Evolutionary conservation across 1,140 invertebrate species (phyloP).

Genomic region (Pectinophora gossypiella): DNA sequence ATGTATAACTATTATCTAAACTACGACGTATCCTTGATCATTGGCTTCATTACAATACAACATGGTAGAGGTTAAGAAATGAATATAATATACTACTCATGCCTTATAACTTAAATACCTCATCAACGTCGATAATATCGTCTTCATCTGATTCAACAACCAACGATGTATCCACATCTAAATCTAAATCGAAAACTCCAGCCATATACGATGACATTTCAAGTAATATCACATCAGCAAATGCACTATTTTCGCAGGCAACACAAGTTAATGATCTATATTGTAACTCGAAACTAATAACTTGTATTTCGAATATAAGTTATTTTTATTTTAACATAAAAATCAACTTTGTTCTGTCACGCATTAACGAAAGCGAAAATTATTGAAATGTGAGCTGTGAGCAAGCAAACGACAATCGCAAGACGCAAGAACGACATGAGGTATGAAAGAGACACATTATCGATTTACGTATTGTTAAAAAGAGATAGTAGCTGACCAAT

Average conservation of each 20-base stretch:
- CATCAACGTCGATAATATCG: slow-evolving; percentile 89
- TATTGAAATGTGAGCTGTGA: not conserved
- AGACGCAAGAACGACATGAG: not conserved
- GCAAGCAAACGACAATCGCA: not conserved
- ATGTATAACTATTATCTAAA: not conserved
- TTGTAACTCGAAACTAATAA: too few relatives aligned
- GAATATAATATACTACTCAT: not conserved
- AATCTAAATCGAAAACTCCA: slow-evolving; percentile 92
- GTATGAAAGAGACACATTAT: not conserved
- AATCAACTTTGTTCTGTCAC: not conserved
- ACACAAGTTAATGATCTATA: not conserved
- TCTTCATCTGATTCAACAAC: slow-evolving; percentile 89
- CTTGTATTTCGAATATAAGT: too few relatives aligned
- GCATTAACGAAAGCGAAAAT: not conserved
- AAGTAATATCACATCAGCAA: slow-evolving; percentile 68
- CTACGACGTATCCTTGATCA: slow-evolving; percentile 34
- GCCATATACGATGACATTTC: slow-evolving; percentile 81
- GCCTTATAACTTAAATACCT: slow-evolving; percentile 75
- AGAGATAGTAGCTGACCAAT: not conserved
- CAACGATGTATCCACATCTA: slow-evolving; percentile 80
- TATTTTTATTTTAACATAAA: not conserved
- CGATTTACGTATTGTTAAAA: not conserved
- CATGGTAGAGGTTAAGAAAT: slow-evolving; percentile 1
- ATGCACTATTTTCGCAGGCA: slow-evolving; percentile 17
- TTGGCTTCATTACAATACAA: slow-evolving; percentile 17